Conservation (phyloP, 2,797 vertebrate species). For the Onychomys leucogaster region DNA sequence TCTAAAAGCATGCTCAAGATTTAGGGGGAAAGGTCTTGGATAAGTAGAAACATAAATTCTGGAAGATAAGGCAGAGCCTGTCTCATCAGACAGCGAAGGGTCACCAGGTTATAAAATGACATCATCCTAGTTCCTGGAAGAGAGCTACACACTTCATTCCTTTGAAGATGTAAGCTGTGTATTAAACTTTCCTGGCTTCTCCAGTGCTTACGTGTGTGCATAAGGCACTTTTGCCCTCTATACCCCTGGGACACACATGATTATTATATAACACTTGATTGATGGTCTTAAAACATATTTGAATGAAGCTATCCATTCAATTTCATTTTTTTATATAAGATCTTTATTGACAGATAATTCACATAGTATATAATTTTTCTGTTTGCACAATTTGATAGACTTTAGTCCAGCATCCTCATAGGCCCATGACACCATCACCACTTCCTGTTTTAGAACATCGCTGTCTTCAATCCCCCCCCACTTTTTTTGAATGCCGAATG, state of each 20-base stretch:
- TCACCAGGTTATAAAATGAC: background rate
- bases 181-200: background rate
- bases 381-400: no score
- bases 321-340: no score
- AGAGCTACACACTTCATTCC: background rate
- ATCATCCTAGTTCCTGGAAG: background rate
- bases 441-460: no score
- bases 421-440: no score
- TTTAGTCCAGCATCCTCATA: no score
- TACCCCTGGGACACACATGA: background rate
- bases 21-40: background rate
- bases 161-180: background rate
- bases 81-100: background rate
- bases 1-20: background rate
- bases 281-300: background rate
- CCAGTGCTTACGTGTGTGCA: background rate
- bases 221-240: background rate
- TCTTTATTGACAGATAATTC: no score
- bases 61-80: background rate
- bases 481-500: no score
- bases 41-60: background rate
- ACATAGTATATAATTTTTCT: no score
- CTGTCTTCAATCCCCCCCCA: no score
- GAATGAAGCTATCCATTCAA: background rate
- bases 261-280: background rate